Evolutionary conservation across 2,888 invertebrate genomes (phyloP), one percentile per base, ranked within the genome.

Genomic region (Lapara coniferarum): DNA sequence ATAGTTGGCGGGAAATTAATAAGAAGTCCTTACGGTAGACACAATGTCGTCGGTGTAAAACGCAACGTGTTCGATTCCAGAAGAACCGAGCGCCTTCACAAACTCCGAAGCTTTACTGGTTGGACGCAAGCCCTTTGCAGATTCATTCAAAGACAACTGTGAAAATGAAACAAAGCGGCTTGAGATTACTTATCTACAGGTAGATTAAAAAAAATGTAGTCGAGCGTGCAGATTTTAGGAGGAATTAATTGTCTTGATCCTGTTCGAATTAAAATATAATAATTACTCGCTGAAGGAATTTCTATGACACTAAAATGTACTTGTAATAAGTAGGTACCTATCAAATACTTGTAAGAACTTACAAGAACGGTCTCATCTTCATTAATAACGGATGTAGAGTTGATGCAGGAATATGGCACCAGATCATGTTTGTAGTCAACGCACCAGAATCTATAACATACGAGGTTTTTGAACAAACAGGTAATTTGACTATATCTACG

Each of bases 381-480:
- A 88, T 99, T 99, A 51, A 98, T 97, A 93, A 99, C 97, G 0
- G 99, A 99, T 75, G 98, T 98, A 0, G 99, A 99, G 69, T 98
- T 96, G 71, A 99, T 95, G 6, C 99, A 97, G 0, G 99, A 99
- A 90, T 97, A 99, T 77, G 99, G 97, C 0, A 98, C 98, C 86
- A 98, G 97, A 72, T 99, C 95, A 89, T 98, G 98, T 12, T 95
- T 96, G 89, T 99, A 99, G 85, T 99, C 99, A 0, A 99, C 98
- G 1, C 99, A 99, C 99, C 99, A 99, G 89, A 99, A 99, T 79
- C 99, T 95, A 72, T 8, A 55, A 55, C 10, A 55, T 19, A 6
- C 55, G 5, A 37, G 7, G 2, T 37, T 37, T 37, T 7, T 37
- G 8, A 0, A 37, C 75, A 72, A 56, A 14, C 66, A 67, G 68